phyloP scores from a whole-genome alignment of 1,140 invertebrate genomes.

The Parapsyche elsis region DNA sequence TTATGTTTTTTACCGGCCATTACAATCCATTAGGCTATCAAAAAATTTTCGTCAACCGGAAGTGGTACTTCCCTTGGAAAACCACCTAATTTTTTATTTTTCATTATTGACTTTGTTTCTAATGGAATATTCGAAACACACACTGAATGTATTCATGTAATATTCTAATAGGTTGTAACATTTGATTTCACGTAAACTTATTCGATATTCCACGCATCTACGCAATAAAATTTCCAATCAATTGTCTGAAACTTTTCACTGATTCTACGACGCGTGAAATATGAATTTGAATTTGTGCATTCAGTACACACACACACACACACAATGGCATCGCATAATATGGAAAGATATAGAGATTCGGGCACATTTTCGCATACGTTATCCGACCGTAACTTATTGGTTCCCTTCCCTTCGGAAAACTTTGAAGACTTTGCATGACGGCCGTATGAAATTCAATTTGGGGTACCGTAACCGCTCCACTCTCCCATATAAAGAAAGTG shows the following conservation, averaged over 20 bases:
- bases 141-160: too few species aligned
- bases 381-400: slow-evolving; percentile 34
- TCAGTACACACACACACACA: not conserved
- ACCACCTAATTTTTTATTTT: too few species aligned
- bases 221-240: too few species aligned
- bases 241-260: not conserved
- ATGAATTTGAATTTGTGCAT: slow-evolving; percentile 15
- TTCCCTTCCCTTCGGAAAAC: slow-evolving; percentile 16
- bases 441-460: slow-evolving; percentile 41
- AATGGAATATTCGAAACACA: too few species aligned
- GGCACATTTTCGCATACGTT: slow-evolving; percentile 26
- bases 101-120: too few species aligned
- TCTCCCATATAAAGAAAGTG: slow-evolving; percentile 29
- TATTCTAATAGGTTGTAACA: too few species aligned
- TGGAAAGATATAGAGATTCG: not conserved
- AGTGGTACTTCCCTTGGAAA: too few species aligned
- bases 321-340: slow-evolving; percentile 14
- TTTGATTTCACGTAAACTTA: too few species aligned
- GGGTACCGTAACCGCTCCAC: not conserved
- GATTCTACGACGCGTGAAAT: not conserved
- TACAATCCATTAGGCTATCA: too few species aligned
- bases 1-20: too few species aligned
- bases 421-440: slow-evolving; percentile 41
- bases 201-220: too few species aligned
- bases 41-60: too few species aligned